phyloP scores from a whole-genome alignment of 2,113 vertebrate genomes.

The Xiphophorus couchianus region DNA sequence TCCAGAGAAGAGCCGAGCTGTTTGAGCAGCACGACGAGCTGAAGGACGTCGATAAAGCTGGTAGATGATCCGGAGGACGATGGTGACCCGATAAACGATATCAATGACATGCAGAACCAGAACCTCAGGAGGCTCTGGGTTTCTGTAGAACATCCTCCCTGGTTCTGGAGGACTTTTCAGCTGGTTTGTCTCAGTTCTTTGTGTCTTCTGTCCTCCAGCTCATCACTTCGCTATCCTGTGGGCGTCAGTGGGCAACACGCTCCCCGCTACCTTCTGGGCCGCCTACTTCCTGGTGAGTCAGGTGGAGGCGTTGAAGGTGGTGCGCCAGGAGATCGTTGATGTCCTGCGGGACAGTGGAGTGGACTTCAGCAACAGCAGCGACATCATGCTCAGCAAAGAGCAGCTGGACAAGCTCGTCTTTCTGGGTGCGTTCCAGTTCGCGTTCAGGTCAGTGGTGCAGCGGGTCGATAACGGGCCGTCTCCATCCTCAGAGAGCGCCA shows the following conservation, averaged over 20 bases:
- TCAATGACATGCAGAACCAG: no score
- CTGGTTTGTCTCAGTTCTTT: background rate
- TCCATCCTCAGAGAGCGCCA: conserved; percentile 84
- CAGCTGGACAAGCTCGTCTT: conserved; percentile 88
- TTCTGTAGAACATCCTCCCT: no score
- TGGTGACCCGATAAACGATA: no score
- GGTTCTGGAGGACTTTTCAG: no score
- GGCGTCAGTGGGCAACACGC: conserved; percentile 92
- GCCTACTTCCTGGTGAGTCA: conserved; percentile 88
- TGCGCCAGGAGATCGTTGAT: conserved; percentile 86
- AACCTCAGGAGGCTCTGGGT: no score
- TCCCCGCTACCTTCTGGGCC: conserved; percentile 90
- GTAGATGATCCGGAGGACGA: conserved; percentile 64
- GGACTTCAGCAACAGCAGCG: conserved; percentile 73
- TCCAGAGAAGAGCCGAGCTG: conserved; percentile 78
- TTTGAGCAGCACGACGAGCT: conserved; percentile 82
- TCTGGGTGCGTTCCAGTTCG: conserved; percentile 79
- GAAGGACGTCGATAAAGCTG: conserved; percentile 87
- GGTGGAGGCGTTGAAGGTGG: conserved; percentile 82
- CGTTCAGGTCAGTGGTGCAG: background rate
- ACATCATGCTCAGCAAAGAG: conserved; percentile 82
- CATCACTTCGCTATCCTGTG: conserved; percentile 95
- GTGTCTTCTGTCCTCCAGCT: conserved; percentile 75
- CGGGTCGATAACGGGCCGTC: background rate
- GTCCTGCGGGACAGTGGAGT: conserved; percentile 75